Percentiles rank a stretch among this genome's conserved stretches.
Evolutionary conservation across 2,113 vertebrate species (phyloP).

Genomic region (Misgurnus mizolepis): DNA sequence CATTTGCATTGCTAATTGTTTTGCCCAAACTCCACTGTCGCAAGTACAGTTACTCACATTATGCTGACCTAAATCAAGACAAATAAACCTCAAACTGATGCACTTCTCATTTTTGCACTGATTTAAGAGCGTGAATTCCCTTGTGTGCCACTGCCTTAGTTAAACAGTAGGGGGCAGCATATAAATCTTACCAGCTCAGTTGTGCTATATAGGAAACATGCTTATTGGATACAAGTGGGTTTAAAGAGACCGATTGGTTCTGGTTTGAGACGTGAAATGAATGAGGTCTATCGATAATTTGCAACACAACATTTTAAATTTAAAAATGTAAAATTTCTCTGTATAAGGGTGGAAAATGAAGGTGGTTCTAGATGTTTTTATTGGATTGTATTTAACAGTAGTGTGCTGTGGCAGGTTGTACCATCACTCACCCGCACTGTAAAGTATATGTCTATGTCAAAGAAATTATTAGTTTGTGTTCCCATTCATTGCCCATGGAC

Average conservation of each 20-base stretch:
- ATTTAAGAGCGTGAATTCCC: neutral
- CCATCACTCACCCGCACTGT: slow-evolving; percentile 12
- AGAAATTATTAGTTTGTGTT: slow-evolving; percentile 12
- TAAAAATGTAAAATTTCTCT: slow-evolving; percentile 6
- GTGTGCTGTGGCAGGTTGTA: slow-evolving; percentile 30
- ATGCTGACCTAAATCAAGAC: neutral
- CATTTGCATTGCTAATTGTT: neutral
- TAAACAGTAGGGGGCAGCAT: slow-evolving; percentile 42
- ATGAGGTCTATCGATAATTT: neutral
- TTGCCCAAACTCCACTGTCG: neutral
- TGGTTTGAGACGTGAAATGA: neutral
- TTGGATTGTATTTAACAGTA: slow-evolving; percentile 31
- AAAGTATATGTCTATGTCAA: neutral
- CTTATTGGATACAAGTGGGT: slow-evolving; percentile 1
- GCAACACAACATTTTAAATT: slow-evolving; percentile 16
- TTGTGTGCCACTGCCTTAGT: slow-evolving; percentile 16
- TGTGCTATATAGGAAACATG: neutral
- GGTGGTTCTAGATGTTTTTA: neutral
- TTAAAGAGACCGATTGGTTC: neutral
- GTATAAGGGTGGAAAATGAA: neutral
- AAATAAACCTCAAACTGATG: neutral
- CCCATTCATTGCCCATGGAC: slow-evolving; percentile 36
- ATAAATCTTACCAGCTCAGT: slow-evolving; percentile 23
- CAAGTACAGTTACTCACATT: neutral
- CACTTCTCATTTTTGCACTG: slow-evolving; percentile 36